Percentiles rank a stretch among this genome's conserved stretches.
phyloP scores from a whole-genome alignment of 2,888 invertebrate genomes.

The Cataglyphis livida region DNA sequence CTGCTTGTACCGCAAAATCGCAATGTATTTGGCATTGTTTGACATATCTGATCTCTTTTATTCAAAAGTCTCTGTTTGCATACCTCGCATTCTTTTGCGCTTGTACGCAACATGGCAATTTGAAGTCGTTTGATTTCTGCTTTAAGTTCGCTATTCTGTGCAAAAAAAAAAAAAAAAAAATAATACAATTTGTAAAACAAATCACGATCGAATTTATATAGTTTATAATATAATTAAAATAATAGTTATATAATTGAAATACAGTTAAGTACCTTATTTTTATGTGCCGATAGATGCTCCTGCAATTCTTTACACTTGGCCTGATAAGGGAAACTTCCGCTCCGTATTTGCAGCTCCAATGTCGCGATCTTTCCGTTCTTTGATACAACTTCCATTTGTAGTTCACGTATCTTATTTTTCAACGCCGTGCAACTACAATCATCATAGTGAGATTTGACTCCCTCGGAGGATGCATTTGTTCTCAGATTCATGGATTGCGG shows the following conservation, averaged over 20 bases:
- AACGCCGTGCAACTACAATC: conserved; percentile 64
- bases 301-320: conserved; percentile 80
- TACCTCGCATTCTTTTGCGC: conserved; percentile 76
- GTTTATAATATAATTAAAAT: background rate
- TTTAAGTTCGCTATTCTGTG: conserved; percentile 60
- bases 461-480: background rate
- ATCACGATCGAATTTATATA: background rate
- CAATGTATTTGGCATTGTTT: conserved; percentile 73
- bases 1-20: conserved; percentile 72
- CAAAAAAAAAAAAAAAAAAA: background rate
- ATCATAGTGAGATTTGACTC: conserved; percentile 61
- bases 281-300: conserved; percentile 70
- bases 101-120: conserved; percentile 65
- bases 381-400: conserved; percentile 79
- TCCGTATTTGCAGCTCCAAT: conserved; percentile 79
- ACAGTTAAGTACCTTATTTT: conserved; percentile 73
- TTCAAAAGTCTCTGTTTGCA: conserved; percentile 69
- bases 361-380: conserved; percentile 79
- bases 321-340: conserved; percentile 79
- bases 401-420: conserved; percentile 71
- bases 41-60: conserved; percentile 75
- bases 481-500: background rate
- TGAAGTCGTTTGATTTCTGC: conserved; percentile 73
- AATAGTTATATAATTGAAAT: background rate
- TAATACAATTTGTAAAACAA: background rate